These are phyloP conservation scores for Scotopteryx bipunctaria DNA, from an alignment of 2,888 invertebrate genomes.

Conservation along the genomic window DNA sequence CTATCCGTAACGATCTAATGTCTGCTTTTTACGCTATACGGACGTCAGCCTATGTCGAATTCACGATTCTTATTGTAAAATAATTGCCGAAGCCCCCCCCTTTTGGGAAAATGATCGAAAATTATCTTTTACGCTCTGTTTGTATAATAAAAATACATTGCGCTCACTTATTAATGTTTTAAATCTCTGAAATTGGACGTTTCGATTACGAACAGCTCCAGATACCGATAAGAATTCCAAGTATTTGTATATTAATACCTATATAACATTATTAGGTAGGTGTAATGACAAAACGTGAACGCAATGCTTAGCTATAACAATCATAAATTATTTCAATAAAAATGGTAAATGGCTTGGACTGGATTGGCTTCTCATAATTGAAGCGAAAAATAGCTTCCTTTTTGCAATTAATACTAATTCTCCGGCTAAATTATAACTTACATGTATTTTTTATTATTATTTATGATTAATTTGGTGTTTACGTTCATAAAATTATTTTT, in stretches of 20 bases:
- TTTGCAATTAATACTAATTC: slow-evolving; percentile 40
- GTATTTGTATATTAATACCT: slow-evolving; percentile 14
- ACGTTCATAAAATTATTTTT: slow-evolving; percentile 66
- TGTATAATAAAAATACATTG: slow-evolving; percentile 21
- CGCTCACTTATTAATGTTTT: slow-evolving; percentile 21
- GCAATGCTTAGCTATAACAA: slow-evolving; percentile 26
- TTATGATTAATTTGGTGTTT: slow-evolving; percentile 78
- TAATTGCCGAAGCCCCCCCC: slow-evolving; percentile 31
- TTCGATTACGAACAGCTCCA: slow-evolving; percentile 11
- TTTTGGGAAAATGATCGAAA: slow-evolving; percentile 27
- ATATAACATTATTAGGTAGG: slow-evolving; percentile 22
- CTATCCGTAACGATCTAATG: slow-evolving; percentile 31
- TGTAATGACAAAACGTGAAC: slow-evolving; percentile 24
- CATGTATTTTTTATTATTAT: slow-evolving; percentile 50
- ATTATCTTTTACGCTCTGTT: slow-evolving; percentile 24
- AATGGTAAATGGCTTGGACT: slow-evolving; percentile 33
- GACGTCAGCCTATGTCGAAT: slow-evolving; percentile 35
- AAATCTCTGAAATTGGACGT: slow-evolving; percentile 25
- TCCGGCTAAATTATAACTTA: slow-evolving; percentile 44
- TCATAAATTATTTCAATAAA: slow-evolving; percentile 11
- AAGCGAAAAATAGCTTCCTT: slow-evolving; percentile 30
- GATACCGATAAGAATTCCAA: slow-evolving; percentile 17
- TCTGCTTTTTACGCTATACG: slow-evolving; percentile 29
- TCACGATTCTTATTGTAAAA: slow-evolving; percentile 31
- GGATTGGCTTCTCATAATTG: slow-evolving; percentile 23